Conservation (phyloP, 2,113 vertebrate genomes). For the Elephas maximus region DNA sequence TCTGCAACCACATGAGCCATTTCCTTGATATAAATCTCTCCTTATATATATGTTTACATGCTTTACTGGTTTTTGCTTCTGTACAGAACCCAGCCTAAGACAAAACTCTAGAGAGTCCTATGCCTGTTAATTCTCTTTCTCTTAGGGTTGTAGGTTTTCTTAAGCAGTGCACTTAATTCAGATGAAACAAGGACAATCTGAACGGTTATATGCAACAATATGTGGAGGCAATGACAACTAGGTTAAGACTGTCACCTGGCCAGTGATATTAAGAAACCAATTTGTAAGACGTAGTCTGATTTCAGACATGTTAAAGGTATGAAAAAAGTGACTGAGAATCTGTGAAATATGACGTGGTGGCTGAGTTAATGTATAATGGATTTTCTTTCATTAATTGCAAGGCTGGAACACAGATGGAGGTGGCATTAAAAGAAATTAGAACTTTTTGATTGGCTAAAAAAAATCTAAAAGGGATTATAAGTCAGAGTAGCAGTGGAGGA, state of each 20-base stretch:
- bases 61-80: no score
- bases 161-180: slow-evolving; percentile 8
- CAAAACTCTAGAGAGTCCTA: background rate
- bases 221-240: background rate
- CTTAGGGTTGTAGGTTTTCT: slow-evolving; percentile 48
- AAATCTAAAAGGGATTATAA: slow-evolving; percentile 26
- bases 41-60: no score
- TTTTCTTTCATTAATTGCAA: slow-evolving; percentile 44
- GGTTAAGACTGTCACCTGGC: background rate
- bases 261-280: slow-evolving; percentile 5
- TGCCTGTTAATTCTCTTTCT: background rate
- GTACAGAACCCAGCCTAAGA: no score
- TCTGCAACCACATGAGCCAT: no score
- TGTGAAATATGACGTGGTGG: background rate
- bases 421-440: slow-evolving; percentile 47
- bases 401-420: background rate
- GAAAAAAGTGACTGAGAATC: background rate
- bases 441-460: slow-evolving; percentile 21
- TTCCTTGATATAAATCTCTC: no score
- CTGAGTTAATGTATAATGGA: background rate
- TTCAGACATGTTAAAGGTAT: slow-evolving; percentile 30
- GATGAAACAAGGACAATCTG: background rate
- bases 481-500: background rate
- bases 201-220: background rate
- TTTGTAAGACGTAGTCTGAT: slow-evolving; percentile 36